Base-by-base conservation (phyloP, 2,113 vertebrate genomes). In the Podarcis cretensis region DNA sequence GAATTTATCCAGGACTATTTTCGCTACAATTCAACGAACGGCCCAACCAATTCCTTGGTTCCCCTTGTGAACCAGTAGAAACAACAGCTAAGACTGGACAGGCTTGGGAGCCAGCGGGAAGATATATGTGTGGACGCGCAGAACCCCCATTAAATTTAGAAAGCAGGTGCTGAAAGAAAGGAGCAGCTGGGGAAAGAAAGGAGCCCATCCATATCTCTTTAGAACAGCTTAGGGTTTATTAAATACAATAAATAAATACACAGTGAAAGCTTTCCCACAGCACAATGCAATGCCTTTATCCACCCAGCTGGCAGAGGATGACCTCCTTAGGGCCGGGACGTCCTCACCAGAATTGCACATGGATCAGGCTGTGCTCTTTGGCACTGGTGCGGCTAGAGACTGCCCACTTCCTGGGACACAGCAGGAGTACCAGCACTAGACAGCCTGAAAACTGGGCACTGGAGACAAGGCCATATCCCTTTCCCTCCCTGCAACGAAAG, bases 161-260 rank as follows among this genome's bases (percentile, higher is more conserved):
- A 54, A 30, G 81, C 13, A 75, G 25, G 20, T 35, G 73, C 40
- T 71, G 12, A 37, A 83, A 3, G 83, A 63, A 23, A 69, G 43
- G 40, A 30, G 63, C 32, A 5, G 37, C 35, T 9, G 30, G 25
- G 40, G 21, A 83, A 69, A 69, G 37, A 84, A 89, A 78, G 25
- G 48, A 68, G 65, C 43, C 63, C 8, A 6, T 54, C 87, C 65
- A 69, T 37, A 5, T 77, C 20, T 79, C 23, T 89, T 84, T 78
- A 77, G n/a, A 89, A 84, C 65, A 84, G 63, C n/a, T 83, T 77
- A 76, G 8, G 8, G 40, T 84, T 89, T 89, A 89, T 89, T 89
- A 89, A 89, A 89, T 89, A 89, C 81, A 89, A 89, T 78, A 89
- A 89, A 89, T 89, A 89, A 89, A 89, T 84, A 89, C 81, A 84